Evolutionary conservation across 2,113 vertebrate species (phyloP), one percentile per base, ranked within the genome.

Genomic region (Leiothrix lutea): DNA sequence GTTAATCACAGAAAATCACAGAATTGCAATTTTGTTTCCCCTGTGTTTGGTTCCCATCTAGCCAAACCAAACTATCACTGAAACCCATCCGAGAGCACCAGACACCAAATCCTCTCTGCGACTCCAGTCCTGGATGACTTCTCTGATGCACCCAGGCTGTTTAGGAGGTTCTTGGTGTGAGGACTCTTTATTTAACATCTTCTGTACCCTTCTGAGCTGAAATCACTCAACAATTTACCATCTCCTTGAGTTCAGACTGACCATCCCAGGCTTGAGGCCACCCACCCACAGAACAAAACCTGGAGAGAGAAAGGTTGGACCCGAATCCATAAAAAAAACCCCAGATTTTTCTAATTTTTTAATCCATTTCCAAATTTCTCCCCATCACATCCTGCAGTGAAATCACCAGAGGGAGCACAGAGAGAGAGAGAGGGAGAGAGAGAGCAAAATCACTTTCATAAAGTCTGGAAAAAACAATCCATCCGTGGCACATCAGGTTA

Each of bases 401-500:
- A 91, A 45, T 80, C 80, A 85, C n/a, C 72, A 47, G 31, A 75
- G 36, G 64, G 78, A 88, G 75, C 50, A 33, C 21, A 42, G 28
- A 35, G 56, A 57, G 54, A 57, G 54, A 29, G 29, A 80, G 25
- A 50, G n/a, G n/a, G 25, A 48, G 48, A 25, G 33, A 51, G 51
- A 77, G 42, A 42, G 44, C n/a, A 61, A 97, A 95, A 92, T 47
- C 72, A 38, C 88, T 93, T 88, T 84, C 58, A 61, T 82, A 56
- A 72, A 92, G 42, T 78, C 92, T 92, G 86, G 86, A 53, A 83
- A 72, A 90, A 92, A 92, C 56, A 91, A 95, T 33, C 80, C 78
- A 78, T 88, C 91, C 10, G 45, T 35, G 22, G 91, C n/a, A 58
- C 81, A 90, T 96, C 97, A 97, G 94, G 94, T 94, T 93, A 26